A percentile compares a stretch with the other conserved stretches of the same genome.
phyloP scores from a whole-genome alignment of 2,888 invertebrate genomes.

The Timandra comae region DNA sequence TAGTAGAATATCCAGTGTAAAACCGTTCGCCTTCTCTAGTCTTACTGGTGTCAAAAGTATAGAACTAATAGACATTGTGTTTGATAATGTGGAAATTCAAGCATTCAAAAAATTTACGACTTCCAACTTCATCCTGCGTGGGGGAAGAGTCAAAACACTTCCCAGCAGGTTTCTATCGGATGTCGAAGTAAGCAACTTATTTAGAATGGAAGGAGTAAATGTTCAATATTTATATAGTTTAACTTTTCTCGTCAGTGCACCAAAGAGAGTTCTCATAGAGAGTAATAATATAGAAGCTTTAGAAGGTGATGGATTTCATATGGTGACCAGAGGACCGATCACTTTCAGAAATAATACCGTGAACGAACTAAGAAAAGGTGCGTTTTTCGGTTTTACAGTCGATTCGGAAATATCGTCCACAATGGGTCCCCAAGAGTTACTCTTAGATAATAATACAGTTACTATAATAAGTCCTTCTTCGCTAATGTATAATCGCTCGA shows the following conservation, averaged over 20 bases:
- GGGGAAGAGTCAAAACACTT: slow-evolving; percentile 76
- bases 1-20: slow-evolving; percentile 78
- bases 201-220: slow-evolving; percentile 80
- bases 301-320: slow-evolving; percentile 81
- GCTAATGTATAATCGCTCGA: slow-evolving; percentile 73
- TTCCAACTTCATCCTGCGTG: slow-evolving; percentile 78
- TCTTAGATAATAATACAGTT: slow-evolving; percentile 81
- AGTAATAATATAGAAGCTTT: slow-evolving; percentile 76
- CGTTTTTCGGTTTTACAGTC: slow-evolving; percentile 78
- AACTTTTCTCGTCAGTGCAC: slow-evolving; percentile 81
- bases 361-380: slow-evolving; percentile 73
- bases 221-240: slow-evolving; percentile 81
- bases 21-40: slow-evolving; percentile 86
- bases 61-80: slow-evolving; percentile 77
- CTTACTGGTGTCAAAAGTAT: slow-evolving; percentile 80
- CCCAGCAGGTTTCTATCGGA: slow-evolving; percentile 86
- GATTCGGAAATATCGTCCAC: slow-evolving; percentile 62
- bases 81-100: slow-evolving; percentile 80
- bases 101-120: slow-evolving; percentile 88
- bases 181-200: slow-evolving; percentile 80
- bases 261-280: slow-evolving; percentile 78
- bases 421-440: slow-evolving; percentile 65
- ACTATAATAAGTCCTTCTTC: slow-evolving; percentile 74
- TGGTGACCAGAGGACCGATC: slow-evolving; percentile 78
- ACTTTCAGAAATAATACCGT: slow-evolving; percentile 82